These are phyloP conservation scores for Trinectes maculatus DNA, from an alignment of 2,113 vertebrate genomes.

Conservation along the genomic window DNA sequence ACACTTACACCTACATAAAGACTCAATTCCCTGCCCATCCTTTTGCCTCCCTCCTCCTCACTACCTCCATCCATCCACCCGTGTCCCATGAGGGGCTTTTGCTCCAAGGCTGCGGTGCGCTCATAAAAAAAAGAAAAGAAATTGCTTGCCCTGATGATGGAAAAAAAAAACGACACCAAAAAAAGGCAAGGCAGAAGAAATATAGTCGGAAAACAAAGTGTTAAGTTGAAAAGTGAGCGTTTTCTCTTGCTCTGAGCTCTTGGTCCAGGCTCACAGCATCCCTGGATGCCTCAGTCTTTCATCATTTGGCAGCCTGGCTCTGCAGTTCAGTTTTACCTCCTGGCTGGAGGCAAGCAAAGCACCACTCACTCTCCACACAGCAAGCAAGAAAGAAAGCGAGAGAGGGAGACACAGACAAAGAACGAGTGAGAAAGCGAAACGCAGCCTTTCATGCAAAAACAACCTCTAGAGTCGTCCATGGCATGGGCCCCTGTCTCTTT, in stretches of 20 bases:
- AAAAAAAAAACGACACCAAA: constrained; percentile 74
- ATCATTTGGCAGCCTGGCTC: constrained; percentile 82
- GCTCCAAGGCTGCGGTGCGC: constrained; percentile 74
- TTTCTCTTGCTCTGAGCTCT: constrained; percentile 82
- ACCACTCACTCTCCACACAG: constrained; percentile 73
- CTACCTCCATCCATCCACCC: constrained; percentile 70
- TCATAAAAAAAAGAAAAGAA: constrained; percentile 60
- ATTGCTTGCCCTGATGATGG: constrained; percentile 66
- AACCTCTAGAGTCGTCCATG: constrained; percentile 78
- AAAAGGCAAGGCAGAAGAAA: constrained; percentile 64
- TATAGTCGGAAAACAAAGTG: constrained; percentile 69
- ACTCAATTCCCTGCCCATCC: constrained; percentile 51
- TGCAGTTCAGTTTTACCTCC: constrained; percentile 81
- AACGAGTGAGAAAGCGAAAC: constrained; percentile 50
- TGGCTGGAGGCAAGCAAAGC: constrained; percentile 80
- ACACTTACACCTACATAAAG: constrained; percentile 47
- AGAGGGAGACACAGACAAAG: constrained; percentile 61
- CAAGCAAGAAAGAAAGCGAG: constrained; percentile 64
- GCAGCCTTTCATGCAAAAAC: constrained; percentile 77
- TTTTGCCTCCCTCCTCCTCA: constrained; percentile 63
- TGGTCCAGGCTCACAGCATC: constrained; percentile 78
- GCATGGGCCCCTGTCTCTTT: constrained; percentile 64
- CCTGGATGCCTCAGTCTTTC: constrained; percentile 83
- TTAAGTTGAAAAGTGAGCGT: constrained; percentile 81
- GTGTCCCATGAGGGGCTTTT: constrained; percentile 72